phyloP scores from a whole-genome alignment of 2,888 invertebrate genomes.

The Macropis europaea region DNA sequence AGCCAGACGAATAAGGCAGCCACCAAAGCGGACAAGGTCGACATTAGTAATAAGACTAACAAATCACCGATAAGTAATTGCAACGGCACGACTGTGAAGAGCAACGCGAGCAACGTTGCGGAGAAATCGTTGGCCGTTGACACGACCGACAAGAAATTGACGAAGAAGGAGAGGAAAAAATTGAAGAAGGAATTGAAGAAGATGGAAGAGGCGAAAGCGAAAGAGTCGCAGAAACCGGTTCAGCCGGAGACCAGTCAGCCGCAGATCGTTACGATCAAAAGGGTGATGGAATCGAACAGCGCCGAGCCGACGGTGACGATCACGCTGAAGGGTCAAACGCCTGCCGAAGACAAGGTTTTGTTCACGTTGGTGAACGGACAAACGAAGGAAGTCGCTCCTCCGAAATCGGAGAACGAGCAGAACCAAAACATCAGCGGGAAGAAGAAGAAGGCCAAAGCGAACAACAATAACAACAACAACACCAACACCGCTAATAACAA shows the following conservation, averaged over 20 bases:
- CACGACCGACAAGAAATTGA: conserved; percentile 71
- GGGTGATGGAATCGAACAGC: conserved; percentile 85
- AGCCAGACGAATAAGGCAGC: conserved; percentile 47
- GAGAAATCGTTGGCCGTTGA: conserved; percentile 50
- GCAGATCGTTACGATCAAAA: conserved; percentile 85
- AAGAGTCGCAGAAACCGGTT: conserved; percentile 58
- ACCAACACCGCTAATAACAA: conserved; percentile 50
- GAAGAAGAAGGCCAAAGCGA: conserved; percentile 74
- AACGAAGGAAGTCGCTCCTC: conserved; percentile 70
- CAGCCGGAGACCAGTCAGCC: conserved; percentile 68
- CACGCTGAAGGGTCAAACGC: conserved; percentile 87
- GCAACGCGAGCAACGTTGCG: conserved; percentile 6
- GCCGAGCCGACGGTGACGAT: conserved; percentile 89
- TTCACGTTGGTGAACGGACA: conserved; percentile 86
- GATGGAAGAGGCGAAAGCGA: conserved; percentile 73
- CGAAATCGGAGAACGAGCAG: conserved; percentile 66
- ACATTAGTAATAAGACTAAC: conserved; percentile 44
- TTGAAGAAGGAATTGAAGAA: conserved; percentile 76
- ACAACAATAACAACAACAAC: conserved; percentile 56
- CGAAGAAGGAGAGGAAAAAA: conserved; percentile 76
- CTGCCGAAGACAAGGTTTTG: conserved; percentile 87
- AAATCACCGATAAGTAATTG: conserved; percentile 23
- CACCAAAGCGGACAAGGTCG: conserved; percentile 54
- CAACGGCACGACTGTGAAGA: conserved; percentile 38
- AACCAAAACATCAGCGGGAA: conserved; percentile 63